Conservation (phyloP, 64 coral and sea anemone genomes). For the Trachythela sp. region DNA sequence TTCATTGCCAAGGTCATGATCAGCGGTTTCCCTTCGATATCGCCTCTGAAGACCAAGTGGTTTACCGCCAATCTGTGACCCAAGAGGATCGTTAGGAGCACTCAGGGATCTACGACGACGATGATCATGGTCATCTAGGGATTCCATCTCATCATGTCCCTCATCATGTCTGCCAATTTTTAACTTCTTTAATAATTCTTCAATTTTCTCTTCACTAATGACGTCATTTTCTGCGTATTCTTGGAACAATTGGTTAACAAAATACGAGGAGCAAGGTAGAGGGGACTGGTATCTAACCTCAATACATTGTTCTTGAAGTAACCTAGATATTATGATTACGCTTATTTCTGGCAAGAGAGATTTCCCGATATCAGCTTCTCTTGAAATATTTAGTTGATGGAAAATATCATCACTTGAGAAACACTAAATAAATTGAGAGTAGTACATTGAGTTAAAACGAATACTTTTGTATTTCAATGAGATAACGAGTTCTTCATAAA, state of each 20-base stretch:
- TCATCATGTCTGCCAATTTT: neutral
- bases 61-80: neutral
- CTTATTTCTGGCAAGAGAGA: neutral
- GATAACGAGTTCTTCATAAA: no score
- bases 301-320: neutral
- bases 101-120: neutral
- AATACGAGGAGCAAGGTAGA: neutral
- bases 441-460: no score
- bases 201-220: neutral
- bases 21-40: neutral
- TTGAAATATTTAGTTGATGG: neutral
- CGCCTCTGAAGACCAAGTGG: neutral
- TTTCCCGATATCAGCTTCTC: neutral
- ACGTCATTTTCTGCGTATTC: neutral
- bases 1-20: neutral
- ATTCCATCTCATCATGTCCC: neutral
- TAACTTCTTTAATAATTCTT: neutral
- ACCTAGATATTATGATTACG: neutral
- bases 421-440: neutral
- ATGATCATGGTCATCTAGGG: neutral
- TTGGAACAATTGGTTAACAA: neutral
- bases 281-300: neutral
- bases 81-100: neutral
- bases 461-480: no score
- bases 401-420: neutral